Percentiles rank a stretch among this genome's conserved stretches.
phyloP scores from a whole-genome alignment of 2,113 vertebrate genomes.

The Antigone vipio region DNA sequence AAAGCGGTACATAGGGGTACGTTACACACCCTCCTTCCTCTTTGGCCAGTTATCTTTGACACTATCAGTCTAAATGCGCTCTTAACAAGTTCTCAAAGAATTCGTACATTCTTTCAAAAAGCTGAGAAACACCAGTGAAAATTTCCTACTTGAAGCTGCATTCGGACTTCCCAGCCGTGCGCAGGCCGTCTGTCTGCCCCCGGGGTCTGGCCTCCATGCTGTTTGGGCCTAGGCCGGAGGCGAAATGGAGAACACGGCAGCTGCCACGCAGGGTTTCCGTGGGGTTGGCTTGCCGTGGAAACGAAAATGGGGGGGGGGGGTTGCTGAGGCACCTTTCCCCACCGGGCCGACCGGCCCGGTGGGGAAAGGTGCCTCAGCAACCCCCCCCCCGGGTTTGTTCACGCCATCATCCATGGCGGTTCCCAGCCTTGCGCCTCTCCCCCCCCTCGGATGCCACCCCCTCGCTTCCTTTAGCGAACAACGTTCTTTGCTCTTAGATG shows the following conservation, averaged over 20 bases:
- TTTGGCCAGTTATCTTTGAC: background rate
- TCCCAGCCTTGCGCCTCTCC: background rate
- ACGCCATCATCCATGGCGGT: too few relatives aligned
- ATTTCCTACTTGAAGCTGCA: accelerated
- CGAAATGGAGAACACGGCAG: accelerated
- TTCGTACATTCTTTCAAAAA: accelerated
- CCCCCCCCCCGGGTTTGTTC: too few relatives aligned
- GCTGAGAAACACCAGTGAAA: accelerated
- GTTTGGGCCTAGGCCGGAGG: accelerated
- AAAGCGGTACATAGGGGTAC: accelerated
- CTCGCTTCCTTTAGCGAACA: background rate
- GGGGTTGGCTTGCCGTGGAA: background rate
- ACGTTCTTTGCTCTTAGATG: accelerated
- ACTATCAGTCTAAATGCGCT: accelerated
- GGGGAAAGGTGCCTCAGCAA: too few relatives aligned
- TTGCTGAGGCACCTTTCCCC: background rate
- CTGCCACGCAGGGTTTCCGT: background rate
- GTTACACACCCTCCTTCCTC: background rate
- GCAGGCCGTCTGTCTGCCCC: accelerated
- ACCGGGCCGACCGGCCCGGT: too few relatives aligned
- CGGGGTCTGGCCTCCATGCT: accelerated
- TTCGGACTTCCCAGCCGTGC: accelerated
- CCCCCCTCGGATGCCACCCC: too few relatives aligned
- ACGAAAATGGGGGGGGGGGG: accelerated
- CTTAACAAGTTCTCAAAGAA: background rate